Base-by-base conservation (phyloP, 1,140 invertebrate genomes). In the Nylanderia fulva region DNA sequence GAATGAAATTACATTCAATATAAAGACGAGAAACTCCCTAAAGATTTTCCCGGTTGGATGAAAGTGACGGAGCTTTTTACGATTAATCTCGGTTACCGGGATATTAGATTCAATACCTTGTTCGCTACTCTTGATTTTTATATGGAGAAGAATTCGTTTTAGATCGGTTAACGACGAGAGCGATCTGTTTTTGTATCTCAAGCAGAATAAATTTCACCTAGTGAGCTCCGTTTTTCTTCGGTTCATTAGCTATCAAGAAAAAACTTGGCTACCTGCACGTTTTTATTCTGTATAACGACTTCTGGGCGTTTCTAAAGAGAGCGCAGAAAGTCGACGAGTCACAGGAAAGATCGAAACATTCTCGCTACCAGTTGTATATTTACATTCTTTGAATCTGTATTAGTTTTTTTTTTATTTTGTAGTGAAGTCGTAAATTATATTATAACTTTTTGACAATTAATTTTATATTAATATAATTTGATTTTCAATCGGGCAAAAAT, bases 271-370 rank as follows among this genome's bases (percentile, higher is more conserved):
- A 52, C 36, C 18, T 45, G 77, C 66, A 79, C 66, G 60, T 79
- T 88, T 74, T 74, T 69, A 29, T 72, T 5, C 21, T 11, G 27
- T 64, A 39, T 60, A 84, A 85, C 45, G 18, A 74, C 21, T 54
- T 79, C 21, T 27, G 9, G 39, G 45, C 66, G 15, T 13, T 68
- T 66, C 58, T 27, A 54, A 71, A 84, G 24, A 42, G 66, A 63
- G 42, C 36, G 4, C 6, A n/a, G 24, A 9, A 15, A 15, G 13
- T 48, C 66, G 13, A 58, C 9, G 29, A 24, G 7, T 21, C 1
- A 33, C 1, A 24, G 13, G n/a, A n/a, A 42, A 71, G 27, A 7
- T 42, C 52, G 56, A 84, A 76, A 58, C 24, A 42, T 54, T 76
- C 21, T n/a, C 45, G 5, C 42, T 18, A 15, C 27, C 36, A 58